These are phyloP conservation scores for Drosophila pseudotakahashii DNA, from an alignment of 2,888 invertebrate species.

Conservation along the genomic window DNA sequence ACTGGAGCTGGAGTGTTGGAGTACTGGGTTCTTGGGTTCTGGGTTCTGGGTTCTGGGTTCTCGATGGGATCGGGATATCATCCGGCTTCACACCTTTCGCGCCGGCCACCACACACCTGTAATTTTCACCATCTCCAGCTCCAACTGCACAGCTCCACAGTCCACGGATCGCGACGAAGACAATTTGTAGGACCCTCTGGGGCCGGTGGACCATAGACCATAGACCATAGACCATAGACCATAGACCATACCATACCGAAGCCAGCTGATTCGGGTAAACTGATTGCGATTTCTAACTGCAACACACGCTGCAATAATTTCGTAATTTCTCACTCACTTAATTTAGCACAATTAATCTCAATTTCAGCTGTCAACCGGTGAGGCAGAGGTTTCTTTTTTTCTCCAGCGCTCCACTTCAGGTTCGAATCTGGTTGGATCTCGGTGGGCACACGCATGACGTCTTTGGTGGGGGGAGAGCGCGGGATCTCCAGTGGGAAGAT, in stretches of 20 bases:
- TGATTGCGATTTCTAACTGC: slow-evolving; percentile 75
- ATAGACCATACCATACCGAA: too few species aligned
- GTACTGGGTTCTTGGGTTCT: slow-evolving; percentile 3
- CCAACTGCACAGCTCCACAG: too few species aligned
- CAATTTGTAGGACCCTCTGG: slow-evolving; percentile 59
- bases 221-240: too few species aligned
- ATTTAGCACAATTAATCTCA: slow-evolving; percentile 81
- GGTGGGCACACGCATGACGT: slow-evolving; percentile 29
- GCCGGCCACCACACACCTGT: slow-evolving; percentile 66
- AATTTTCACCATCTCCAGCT: slow-evolving; percentile 53
- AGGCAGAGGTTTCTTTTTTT: slow-evolving; percentile 12
- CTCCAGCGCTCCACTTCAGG: slow-evolving; percentile 34
- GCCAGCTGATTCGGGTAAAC: slow-evolving; percentile 62
- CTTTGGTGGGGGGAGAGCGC: slow-evolving; percentile 2
- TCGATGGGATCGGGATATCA: slow-evolving; percentile 24
- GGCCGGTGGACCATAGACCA: neutral
- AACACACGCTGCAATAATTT: slow-evolving; percentile 70
- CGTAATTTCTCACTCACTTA: slow-evolving; percentile 81
- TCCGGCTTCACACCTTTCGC: slow-evolving; percentile 63
- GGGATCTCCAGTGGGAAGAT: slow-evolving; percentile 52
- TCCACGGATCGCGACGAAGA: slow-evolving; percentile 46
- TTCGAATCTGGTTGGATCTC: slow-evolving; percentile 13
- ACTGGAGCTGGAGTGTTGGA: slow-evolving; percentile 5
- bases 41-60: slow-evolving; percentile 3
- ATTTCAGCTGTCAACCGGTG: slow-evolving; percentile 74